These are phyloP conservation scores for Pelobates cultripes DNA, from an alignment of 2,797 vertebrate species.

Conservation along the genomic window DNA sequence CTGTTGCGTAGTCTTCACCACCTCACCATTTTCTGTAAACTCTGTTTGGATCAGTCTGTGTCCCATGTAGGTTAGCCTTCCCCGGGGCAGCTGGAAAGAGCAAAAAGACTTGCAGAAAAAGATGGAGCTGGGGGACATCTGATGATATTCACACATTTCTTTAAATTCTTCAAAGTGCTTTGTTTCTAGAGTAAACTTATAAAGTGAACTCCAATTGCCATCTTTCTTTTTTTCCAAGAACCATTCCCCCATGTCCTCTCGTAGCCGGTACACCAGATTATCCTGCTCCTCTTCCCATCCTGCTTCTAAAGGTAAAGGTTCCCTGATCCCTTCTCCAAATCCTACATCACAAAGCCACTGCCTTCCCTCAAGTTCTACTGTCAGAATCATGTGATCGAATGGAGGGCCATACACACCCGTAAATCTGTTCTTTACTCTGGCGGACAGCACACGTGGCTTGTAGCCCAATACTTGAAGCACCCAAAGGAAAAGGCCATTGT, in stretches of 20 bases:
- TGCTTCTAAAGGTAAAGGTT: constrained; percentile 72
- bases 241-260: constrained; percentile 28
- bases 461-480: constrained; percentile 71
- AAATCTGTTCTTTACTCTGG: constrained; percentile 64
- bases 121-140: constrained; percentile 73
- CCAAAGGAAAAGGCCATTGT: constrained; percentile 78
- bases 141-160: constrained; percentile 76
- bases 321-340: constrained; percentile 65
- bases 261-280: constrained; percentile 70
- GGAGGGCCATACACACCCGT: constrained; percentile 70
- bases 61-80: constrained; percentile 71
- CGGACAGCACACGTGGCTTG: constrained; percentile 65
- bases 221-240: constrained; percentile 62
- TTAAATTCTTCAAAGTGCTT: constrained; percentile 67
- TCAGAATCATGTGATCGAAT: constrained; percentile 71
- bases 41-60: constrained; percentile 63
- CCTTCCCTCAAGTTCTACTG: constrained; percentile 66
- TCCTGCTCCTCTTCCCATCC: constrained; percentile 65
- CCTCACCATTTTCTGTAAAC: constrained; percentile 40
- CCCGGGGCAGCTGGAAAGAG: constrained; percentile 62
- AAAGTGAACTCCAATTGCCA: constrained; percentile 63
- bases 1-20: constrained; percentile 61
- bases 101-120: constrained; percentile 79
- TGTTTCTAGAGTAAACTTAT: constrained; percentile 74
- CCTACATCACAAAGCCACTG: constrained; percentile 78